Base-by-base conservation (phyloP, 1,140 invertebrate species). In the Myzus persicae region DNA sequence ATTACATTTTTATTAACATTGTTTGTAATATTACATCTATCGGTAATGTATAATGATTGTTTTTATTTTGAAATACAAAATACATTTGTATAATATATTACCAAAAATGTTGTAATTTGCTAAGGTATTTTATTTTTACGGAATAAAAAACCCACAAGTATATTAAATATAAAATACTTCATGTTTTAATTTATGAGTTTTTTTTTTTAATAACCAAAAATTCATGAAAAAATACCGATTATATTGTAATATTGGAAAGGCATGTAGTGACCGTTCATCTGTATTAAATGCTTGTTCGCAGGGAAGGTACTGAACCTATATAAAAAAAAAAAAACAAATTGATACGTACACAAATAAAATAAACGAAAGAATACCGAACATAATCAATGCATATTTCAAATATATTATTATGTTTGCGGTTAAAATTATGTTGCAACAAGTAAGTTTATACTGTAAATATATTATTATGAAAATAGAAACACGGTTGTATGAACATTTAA, bases 391-490 rank as follows among this genome's bases (percentile, higher is more conserved):
- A 76, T n/a, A 76, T 36, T n/a, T 76, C 31, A 76, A n/a, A 18
- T 76, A n/a, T 18, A n/a, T 67, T 67, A 67, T n/a, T 51, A 22
- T 22, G 31, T 76, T 76, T n/a, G 31, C 14, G n/a, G 4, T 76
- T 76, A 76, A 76, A 76, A n/a, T n/a, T 76, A 76, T n/a, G 59
- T 76, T 76, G 59, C 31, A 76, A 76, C 59, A 76, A 76, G 59
- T 76, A 76, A n/a, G 59, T 76, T n/a, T n/a, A 36, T n/a, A 18
- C 59, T 18, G 14, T 76, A 76, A 76, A 14, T n/a, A 76, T n/a
- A 76, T 76, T 76, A 6, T 76, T 76, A 76, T 76, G 5, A n/a
- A n/a, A 76, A n/a, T 76, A 76, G 14, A 76, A n/a, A n/a, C 14
- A 76, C 5, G 14, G 14, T 76, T n/a, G n/a, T 76, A n/a, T 18